Conservation (phyloP, 2,888 invertebrate species). For the Apantesis nais region DNA sequence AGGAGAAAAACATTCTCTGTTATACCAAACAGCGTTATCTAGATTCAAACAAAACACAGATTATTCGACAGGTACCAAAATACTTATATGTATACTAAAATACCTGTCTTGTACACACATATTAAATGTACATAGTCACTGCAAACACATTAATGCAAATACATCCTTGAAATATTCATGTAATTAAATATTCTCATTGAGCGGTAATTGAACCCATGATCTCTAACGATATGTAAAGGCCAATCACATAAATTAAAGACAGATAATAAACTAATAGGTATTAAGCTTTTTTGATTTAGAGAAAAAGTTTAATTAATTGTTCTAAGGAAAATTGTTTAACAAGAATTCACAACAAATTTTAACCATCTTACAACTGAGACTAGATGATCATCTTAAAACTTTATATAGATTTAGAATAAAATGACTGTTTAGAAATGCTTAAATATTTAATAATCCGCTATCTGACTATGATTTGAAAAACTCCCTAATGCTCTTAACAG, state of each 20-base stretch:
- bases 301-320: background rate
- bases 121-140: background rate
- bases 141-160: background rate
- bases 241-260: background rate
- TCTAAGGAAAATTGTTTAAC: background rate
- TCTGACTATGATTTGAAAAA: background rate
- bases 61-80: background rate
- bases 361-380: too few species aligned
- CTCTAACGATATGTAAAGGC: background rate
- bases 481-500: too few species aligned
- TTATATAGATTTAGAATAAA: background rate
- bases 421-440: background rate
- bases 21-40: background rate
- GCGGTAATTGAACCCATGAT: background rate
- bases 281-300: too few species aligned
- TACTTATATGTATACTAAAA: background rate
- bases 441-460: background rate
- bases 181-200: background rate
- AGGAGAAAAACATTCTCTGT: background rate
- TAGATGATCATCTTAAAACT: background rate
- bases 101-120: background rate
- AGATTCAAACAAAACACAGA: background rate
- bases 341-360: too few species aligned
- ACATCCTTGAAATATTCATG: background rate
- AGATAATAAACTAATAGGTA: background rate